phyloP scores from a whole-genome alignment of 2,113 vertebrate species.

The Peromyscus leucopus region DNA sequence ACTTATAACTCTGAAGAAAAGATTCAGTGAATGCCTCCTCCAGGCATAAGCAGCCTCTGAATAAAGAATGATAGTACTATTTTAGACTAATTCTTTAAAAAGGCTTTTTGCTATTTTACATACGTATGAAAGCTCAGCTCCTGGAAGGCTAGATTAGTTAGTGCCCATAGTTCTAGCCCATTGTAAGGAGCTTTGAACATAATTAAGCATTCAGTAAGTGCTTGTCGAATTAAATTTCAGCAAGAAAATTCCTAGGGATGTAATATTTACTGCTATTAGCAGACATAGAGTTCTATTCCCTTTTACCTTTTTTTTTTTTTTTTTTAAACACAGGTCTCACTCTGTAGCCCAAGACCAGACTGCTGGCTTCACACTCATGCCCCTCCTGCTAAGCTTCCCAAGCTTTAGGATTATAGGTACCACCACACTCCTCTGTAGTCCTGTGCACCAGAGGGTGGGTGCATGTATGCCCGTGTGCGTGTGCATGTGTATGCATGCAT shows the following conservation, averaged over 20 bases:
- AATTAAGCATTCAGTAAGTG: constrained; percentile 21
- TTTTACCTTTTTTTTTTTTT: background rate
- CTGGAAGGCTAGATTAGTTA: constrained; percentile 8
- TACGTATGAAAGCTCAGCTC: background rate
- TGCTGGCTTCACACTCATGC: background rate
- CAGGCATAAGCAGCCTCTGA: background rate
- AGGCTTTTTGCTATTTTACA: constrained; percentile 8
- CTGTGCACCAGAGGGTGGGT: fast-evolving
- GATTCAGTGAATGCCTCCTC: background rate
- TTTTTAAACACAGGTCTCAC: background rate
- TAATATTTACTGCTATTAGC: background rate
- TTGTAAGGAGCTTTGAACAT: constrained; percentile 1
- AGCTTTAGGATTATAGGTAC: background rate
- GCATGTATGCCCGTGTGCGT: fast-evolving
- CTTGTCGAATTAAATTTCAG: constrained; percentile 10
- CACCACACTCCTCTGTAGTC: background rate
- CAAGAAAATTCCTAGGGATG: constrained; percentile 32
- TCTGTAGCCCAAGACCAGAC: background rate
- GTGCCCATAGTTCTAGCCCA: background rate
- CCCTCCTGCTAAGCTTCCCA: background rate
- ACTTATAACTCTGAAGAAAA: background rate
- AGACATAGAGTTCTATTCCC: constrained; percentile 17
- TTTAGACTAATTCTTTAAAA: constrained; percentile 51
- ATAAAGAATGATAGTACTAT: constrained; percentile 28
- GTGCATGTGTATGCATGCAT: background rate